These are phyloP conservation scores for Diadegma fenestrale DNA, from an alignment of 2,888 invertebrate species.

Conservation along the genomic window DNA sequence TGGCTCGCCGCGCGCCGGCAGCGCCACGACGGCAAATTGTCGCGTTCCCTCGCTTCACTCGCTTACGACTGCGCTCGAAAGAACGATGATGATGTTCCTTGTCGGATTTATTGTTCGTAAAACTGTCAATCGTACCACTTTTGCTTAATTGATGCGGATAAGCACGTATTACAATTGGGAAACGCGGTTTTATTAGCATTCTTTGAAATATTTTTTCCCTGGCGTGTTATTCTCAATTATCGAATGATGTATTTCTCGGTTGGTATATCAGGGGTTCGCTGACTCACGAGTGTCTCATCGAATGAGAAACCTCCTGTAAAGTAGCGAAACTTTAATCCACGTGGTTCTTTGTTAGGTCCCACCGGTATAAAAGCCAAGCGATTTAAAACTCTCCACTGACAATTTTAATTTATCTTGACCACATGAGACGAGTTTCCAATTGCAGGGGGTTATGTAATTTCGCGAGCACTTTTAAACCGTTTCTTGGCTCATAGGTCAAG, in stretches of 20 bases:
- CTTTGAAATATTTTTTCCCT: slow-evolving; percentile 30
- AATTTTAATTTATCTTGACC: background rate
- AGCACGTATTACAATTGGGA: slow-evolving; percentile 16
- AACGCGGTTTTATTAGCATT: slow-evolving; percentile 61
- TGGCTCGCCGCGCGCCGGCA: slow-evolving; percentile 65
- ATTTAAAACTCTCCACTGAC: slow-evolving; percentile 1
- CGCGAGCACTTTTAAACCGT: background rate
- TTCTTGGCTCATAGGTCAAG: slow-evolving; percentile 1
- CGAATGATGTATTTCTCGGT: background rate
- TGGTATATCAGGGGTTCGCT: background rate
- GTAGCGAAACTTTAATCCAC: slow-evolving; percentile 7
- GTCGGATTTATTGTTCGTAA: slow-evolving; percentile 18
- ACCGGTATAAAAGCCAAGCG: background rate
- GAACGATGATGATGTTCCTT: slow-evolving; percentile 40
- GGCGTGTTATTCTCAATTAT: background rate
- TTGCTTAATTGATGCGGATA: background rate
- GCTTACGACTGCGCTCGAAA: slow-evolving; percentile 41
- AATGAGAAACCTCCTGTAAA: background rate
- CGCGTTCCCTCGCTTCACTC: slow-evolving; percentile 60
- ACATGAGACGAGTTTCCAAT: background rate
- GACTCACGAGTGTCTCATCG: slow-evolving; percentile 17
- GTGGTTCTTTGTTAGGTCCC: background rate
- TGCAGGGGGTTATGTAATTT: slow-evolving; percentile 43
- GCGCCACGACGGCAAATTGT: slow-evolving; percentile 62
- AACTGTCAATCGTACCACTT: slow-evolving; percentile 29